These are phyloP conservation scores for Apocrypta bakeri DNA, from an alignment of 1,140 invertebrate species.

Conservation along the genomic window DNA sequence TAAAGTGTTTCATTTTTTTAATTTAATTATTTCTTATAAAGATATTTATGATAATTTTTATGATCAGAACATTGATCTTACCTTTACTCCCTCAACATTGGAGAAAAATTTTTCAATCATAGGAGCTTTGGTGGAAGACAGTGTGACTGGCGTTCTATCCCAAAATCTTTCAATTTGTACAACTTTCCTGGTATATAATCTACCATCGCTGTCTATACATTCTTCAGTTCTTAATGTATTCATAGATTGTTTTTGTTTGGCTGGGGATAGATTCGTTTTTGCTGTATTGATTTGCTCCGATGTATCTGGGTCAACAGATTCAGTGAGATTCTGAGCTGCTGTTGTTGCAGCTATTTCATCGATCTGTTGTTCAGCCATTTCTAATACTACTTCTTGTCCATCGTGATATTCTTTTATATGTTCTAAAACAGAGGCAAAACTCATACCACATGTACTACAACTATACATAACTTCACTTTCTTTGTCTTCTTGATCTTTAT, in stretches of 20 bases:
- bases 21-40: not conserved
- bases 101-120: slow-evolving; percentile 74
- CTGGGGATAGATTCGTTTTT: slow-evolving; percentile 14
- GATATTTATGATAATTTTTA: not conserved
- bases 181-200: slow-evolving; percentile 74
- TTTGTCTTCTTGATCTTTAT: slow-evolving; percentile 36
- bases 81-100: slow-evolving; percentile 70
- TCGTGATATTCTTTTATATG: slow-evolving; percentile 80
- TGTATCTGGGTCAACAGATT: slow-evolving; percentile 39
- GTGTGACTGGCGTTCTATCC: slow-evolving; percentile 62
- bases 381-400: slow-evolving; percentile 79
- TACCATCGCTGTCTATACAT: slow-evolving; percentile 73
- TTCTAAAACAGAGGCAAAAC: slow-evolving; percentile 78
- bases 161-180: slow-evolving; percentile 77
- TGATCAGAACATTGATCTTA: slow-evolving; percentile 40
- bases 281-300: slow-evolving; percentile 50
- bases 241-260: slow-evolving; percentile 65
- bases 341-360: slow-evolving; percentile 61
- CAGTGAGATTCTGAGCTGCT: slow-evolving; percentile 45
- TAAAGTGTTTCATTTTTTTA: slow-evolving; percentile 32
- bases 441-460: slow-evolving; percentile 79
- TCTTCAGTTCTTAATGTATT: slow-evolving; percentile 73
- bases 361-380: slow-evolving; percentile 69
- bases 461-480: slow-evolving; percentile 70
- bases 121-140: slow-evolving; percentile 62